phyloP scores from a whole-genome alignment of 2,888 invertebrate genomes.

The Lottia scabra region DNA sequence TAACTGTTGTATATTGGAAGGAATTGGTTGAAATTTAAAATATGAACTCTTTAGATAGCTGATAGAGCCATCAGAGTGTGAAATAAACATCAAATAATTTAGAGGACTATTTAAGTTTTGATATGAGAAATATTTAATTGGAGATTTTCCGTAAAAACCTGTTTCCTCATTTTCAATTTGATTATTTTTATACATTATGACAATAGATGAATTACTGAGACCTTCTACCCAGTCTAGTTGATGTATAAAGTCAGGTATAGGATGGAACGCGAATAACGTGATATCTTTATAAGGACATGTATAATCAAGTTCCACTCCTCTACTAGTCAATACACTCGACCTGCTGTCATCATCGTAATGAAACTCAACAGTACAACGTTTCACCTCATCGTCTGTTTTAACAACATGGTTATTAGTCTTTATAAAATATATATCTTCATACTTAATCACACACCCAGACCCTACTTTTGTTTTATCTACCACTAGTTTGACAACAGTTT shows the following conservation, averaged over 20 bases:
- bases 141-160: background rate
- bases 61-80: background rate
- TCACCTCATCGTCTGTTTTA: background rate
- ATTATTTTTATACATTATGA: background rate
- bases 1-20: background rate
- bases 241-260: background rate
- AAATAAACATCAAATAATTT: background rate
- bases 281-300: background rate
- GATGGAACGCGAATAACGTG: background rate
- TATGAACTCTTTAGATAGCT: background rate
- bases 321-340: background rate
- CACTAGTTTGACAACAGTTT: too few relatives aligned
- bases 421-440: background rate
- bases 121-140: too few relatives aligned
- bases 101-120: too few relatives aligned
- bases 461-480: too few relatives aligned
- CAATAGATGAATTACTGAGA: background rate
- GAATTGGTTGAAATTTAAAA: background rate
- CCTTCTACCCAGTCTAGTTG: background rate
- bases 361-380: background rate
- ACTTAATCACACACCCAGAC: background rate
- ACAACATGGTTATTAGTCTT: background rate
- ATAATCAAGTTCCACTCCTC: background rate
- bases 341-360: background rate
- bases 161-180: background rate